phyloP scores from a whole-genome alignment of 2,797 vertebrate species.

The Gadopsis bispinosus region DNA sequence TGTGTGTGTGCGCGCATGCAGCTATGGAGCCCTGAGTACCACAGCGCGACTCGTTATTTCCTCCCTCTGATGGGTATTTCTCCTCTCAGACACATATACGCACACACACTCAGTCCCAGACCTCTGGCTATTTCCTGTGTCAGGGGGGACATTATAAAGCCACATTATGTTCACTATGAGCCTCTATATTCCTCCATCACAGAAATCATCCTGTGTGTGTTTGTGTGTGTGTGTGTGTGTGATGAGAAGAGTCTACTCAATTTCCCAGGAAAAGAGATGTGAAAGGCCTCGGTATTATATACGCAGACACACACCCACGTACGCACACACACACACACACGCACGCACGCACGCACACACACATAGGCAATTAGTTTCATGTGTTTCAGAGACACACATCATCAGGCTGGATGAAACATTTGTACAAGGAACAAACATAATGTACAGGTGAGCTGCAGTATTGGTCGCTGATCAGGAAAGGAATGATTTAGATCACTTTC shows the following conservation, averaged over 20 bases:
- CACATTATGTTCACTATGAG: conserved; percentile 71
- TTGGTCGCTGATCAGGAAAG: background rate
- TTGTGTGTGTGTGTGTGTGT: conserved; percentile 9
- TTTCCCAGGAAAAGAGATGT: conserved; percentile 61
- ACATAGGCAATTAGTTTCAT: conserved; percentile 10
- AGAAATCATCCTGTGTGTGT: conserved; percentile 47
- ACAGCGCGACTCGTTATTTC: conserved; percentile 64
- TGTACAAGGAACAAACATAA: conserved; percentile 9
- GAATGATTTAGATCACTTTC: background rate
- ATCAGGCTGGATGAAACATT: conserved; percentile 2
- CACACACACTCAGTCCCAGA: conserved; percentile 55
- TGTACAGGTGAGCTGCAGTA: background rate
- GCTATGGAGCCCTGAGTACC: conserved; percentile 17
- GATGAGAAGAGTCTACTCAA: conserved; percentile 41
- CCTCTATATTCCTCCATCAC: conserved; percentile 67
- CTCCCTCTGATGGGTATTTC: conserved; percentile 60
- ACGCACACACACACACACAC: conserved; percentile 19
- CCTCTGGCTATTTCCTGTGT: conserved; percentile 74
- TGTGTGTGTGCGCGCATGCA: background rate
- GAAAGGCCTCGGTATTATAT: conserved; percentile 43
- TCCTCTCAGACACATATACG: conserved; percentile 18
- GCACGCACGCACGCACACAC: conserved; percentile 13
- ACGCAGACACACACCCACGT: conserved; percentile 22
- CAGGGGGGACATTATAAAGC: conserved; percentile 68
- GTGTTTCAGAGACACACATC: conserved; percentile 22